phyloP scores from a whole-genome alignment of 2,888 invertebrate species.

The Mylabris sibirica region DNA sequence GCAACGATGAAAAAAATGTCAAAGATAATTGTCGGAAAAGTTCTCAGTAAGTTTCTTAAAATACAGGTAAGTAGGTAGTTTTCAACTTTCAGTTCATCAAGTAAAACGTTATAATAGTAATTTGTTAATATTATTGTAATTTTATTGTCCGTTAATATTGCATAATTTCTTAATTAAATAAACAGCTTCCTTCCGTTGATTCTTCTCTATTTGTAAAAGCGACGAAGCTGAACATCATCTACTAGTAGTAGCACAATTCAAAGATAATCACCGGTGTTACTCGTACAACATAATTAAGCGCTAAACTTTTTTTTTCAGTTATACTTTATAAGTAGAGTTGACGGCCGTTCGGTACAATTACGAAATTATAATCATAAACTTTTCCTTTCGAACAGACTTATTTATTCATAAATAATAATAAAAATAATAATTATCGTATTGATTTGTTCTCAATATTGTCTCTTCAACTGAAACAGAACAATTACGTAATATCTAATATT shows the following conservation, averaged over 20 bases:
- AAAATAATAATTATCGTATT: not conserved
- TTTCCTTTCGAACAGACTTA: not conserved
- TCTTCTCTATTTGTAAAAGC: not conserved
- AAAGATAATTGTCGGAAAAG: no score
- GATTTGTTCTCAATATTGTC: not conserved
- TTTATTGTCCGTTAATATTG: not conserved
- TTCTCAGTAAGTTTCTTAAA: no score
- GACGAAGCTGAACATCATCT: not conserved
- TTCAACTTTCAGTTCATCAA: no score
- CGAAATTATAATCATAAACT: not conserved
- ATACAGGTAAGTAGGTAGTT: no score
- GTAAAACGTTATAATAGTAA: no score
- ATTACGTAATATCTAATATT: not conserved
- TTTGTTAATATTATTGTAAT: no score
- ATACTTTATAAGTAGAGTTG: not conserved
- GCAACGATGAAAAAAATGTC: no score
- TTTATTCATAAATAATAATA: not conserved
- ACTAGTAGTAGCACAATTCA: not conserved
- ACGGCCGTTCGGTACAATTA: not conserved
- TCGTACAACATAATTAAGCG: not conserved
- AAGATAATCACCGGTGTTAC: not conserved
- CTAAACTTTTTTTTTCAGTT: not conserved
- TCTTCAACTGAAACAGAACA: not conserved
- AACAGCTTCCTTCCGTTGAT: constrained; percentile 1
- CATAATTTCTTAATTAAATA: not conserved